These are phyloP conservation scores for Synergus itoensis DNA, from an alignment of 2,888 invertebrate genomes.

Conservation along the genomic window DNA sequence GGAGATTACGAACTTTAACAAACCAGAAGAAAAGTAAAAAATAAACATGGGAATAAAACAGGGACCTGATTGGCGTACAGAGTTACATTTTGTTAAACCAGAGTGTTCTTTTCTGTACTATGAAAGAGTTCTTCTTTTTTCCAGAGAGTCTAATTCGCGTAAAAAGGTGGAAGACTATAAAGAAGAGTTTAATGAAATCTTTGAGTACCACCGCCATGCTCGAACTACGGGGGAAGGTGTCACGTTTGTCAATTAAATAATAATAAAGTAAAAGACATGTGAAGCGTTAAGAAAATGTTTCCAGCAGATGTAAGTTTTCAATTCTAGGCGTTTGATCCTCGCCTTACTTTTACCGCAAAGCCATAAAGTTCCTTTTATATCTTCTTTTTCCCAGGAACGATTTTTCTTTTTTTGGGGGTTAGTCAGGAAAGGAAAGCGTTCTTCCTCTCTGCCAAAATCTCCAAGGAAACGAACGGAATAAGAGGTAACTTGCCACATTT, in stretches of 20 bases:
- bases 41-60: conserved; percentile 33
- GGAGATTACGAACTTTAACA: conserved; percentile 40
- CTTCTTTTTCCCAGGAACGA: conserved; percentile 30
- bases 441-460: conserved; percentile 22
- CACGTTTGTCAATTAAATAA: too few species aligned
- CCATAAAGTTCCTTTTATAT: conserved; percentile 39
- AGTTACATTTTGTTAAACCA: conserved; percentile 25
- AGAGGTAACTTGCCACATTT: conserved; percentile 40
- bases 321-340: neutral
- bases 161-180: neutral
- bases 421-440: conserved; percentile 19
- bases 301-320: neutral
- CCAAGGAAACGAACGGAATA: conserved; percentile 40
- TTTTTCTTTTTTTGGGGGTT: conserved; percentile 12
- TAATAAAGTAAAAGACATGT: too few species aligned
- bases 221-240: too few species aligned
- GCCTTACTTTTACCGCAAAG: conserved; percentile 20
- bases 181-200: too few species aligned
- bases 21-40: conserved; percentile 20
- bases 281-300: too few species aligned
- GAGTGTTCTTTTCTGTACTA: neutral
- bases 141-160: neutral
- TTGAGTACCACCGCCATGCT: too few species aligned
- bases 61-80: conserved; percentile 36
- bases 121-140: neutral